phyloP scores from a whole-genome alignment of 2,888 invertebrate genomes.

The Tetropium fuscum region DNA sequence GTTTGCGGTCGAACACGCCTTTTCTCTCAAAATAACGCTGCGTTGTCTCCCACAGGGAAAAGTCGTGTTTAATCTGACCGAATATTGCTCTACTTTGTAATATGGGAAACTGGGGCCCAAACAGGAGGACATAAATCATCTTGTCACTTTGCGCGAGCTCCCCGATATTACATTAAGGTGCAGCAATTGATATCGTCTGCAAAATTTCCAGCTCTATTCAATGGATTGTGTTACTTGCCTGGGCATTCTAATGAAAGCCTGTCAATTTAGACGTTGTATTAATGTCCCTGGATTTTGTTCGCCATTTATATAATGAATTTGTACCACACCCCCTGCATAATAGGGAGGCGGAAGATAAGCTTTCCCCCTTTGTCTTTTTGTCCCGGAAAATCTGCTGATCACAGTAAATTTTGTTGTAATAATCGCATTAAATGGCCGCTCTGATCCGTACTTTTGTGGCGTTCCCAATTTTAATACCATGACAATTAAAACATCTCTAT shows the following conservation, averaged over 20 bases:
- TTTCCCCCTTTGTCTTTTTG: slow-evolving; percentile 9
- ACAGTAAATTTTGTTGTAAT: slow-evolving; percentile 16
- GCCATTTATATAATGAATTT: slow-evolving; percentile 26
- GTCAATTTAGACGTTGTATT: slow-evolving; percentile 23
- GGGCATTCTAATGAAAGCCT: slow-evolving; percentile 25
- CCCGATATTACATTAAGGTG: slow-evolving; percentile 50
- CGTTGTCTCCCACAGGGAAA: slow-evolving; percentile 31
- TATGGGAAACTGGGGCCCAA: slow-evolving; percentile 46
- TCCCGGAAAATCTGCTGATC: slow-evolving; percentile 16
- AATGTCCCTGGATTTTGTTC: slow-evolving; percentile 25
- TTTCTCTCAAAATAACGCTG: slow-evolving; percentile 47
- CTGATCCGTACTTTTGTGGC: no score
- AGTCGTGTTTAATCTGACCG: slow-evolving; percentile 47
- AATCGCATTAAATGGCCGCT: slow-evolving; percentile 9
- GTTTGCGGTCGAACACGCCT: slow-evolving; percentile 43
- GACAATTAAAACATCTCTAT: no score
- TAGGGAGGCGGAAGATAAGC: slow-evolving; percentile 9
- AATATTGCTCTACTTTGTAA: slow-evolving; percentile 44
- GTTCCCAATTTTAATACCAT: no score
- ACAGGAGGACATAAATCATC: slow-evolving; percentile 54
- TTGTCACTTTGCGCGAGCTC: slow-evolving; percentile 49
- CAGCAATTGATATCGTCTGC: slow-evolving; percentile 51
- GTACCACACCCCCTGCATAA: slow-evolving; percentile 12
- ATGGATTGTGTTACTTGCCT: slow-evolving; percentile 25
- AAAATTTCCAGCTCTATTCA: slow-evolving; percentile 28